These are phyloP conservation scores for Tragulus kanchil DNA, from an alignment of 2,113 vertebrate genomes.

Conservation along the genomic window DNA sequence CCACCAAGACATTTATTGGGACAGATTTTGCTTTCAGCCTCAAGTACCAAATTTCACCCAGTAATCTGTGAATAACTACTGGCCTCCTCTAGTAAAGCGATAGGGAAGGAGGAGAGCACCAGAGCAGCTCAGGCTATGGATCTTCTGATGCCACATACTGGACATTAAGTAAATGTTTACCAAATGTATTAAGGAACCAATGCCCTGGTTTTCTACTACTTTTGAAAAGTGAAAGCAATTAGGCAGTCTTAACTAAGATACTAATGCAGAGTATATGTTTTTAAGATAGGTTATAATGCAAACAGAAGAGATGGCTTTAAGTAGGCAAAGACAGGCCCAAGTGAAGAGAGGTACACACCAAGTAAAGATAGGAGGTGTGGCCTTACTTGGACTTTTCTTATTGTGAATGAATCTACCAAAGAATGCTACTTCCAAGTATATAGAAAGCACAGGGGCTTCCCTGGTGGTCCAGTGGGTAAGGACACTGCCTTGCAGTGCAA, in stretches of 20 bases:
- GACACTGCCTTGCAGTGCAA: too few relatives aligned
- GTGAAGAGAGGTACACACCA: not conserved
- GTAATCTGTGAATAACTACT: not conserved
- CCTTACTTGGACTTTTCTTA: not conserved
- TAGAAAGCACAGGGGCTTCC: not conserved
- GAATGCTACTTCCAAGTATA: not conserved
- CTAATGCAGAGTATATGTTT: constrained; percentile 7
- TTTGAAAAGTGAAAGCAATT: not conserved
- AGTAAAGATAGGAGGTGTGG: not conserved
- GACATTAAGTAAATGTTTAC: not conserved
- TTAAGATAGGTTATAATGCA: not conserved
- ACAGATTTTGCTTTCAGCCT: not conserved
- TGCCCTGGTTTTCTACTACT: not conserved
- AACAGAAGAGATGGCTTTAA: not conserved
- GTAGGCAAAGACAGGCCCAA: not conserved
- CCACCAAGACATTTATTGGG: not conserved
- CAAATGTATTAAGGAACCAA: not conserved
- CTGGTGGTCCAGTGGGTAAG: too few relatives aligned
- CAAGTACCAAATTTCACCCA: not conserved
- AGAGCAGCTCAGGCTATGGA: not conserved
- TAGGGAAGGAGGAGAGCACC: not conserved
- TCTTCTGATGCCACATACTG: not conserved
- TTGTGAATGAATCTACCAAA: not conserved
- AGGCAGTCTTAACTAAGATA: not conserved
- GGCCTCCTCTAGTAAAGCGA: not conserved